Conservation (phyloP, 1,140 invertebrate species). For the Drosophila baimaii region DNA sequence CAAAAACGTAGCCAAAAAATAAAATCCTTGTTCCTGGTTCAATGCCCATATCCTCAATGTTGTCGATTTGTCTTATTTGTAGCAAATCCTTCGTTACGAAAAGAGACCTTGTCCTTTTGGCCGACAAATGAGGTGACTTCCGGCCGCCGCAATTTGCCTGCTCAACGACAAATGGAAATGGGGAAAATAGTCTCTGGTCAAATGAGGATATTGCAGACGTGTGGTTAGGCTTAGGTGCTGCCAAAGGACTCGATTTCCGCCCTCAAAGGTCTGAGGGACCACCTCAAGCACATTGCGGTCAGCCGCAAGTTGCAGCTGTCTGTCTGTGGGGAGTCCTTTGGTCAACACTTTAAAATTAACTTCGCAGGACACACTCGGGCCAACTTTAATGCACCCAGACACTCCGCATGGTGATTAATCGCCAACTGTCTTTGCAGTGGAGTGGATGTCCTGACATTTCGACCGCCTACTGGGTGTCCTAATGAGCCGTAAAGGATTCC, state of each 20-base stretch:
- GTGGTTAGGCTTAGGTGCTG: conserved; percentile 28
- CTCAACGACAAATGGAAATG: conserved; percentile 57
- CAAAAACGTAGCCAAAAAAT: background rate
- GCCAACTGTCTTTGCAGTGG: conserved; percentile 7
- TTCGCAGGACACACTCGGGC: conserved; percentile 37
- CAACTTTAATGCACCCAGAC: conserved; percentile 34
- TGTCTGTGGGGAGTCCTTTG: conserved; percentile 11
- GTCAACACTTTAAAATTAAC: conserved; percentile 69
- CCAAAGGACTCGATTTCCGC: conserved; percentile 41
- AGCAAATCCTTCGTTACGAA: conserved; percentile 22
- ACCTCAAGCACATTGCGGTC: conserved; percentile 66
- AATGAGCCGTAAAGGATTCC: conserved; percentile 54
- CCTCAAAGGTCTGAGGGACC: conserved; percentile 20
- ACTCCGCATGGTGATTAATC: conserved; percentile 34
- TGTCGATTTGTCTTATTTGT: conserved; percentile 12
- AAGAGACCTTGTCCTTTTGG: conserved; percentile 42
- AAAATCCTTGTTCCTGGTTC: background rate
- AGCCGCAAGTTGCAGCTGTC: conserved; percentile 52
- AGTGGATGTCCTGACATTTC: conserved; percentile 29
- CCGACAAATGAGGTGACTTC: conserved; percentile 74
- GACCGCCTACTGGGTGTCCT: conserved; percentile 37
- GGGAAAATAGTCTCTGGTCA: conserved; percentile 48
- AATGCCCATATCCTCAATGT: background rate
- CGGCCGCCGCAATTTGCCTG: conserved; percentile 56
- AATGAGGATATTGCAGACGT: conserved; percentile 47